Evolutionary conservation across 2,888 invertebrate genomes (phyloP), one percentile per base, ranked within the genome.

Genomic region (Stratiomys singularior): DNA sequence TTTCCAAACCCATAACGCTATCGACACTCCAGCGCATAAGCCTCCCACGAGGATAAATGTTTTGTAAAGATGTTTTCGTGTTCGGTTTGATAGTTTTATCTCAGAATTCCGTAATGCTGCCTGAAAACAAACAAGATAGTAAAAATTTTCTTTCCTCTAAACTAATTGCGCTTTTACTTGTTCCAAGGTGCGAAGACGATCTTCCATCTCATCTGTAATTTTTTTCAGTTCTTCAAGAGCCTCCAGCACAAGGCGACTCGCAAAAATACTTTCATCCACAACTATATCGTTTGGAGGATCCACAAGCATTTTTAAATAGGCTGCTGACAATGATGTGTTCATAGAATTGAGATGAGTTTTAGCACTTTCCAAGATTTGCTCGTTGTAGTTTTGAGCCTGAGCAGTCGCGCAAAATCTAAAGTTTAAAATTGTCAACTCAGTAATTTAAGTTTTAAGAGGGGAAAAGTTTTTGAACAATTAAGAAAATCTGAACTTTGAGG

Each of bases 231-330:
- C 86, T n/a, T 82, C 81, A 1, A 87, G 67, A 0, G 87, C 85
- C 47, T 86, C 84, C n/a, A 86, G 52, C 0, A 86, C 85, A 76
- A 85, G 85, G 63, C 84, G 83, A 76, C 87, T 87, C 0, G 86
- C 86, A 79, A 84, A 87, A n/a, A 82, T 82, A 23, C 84, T 86
- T 13, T 86, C 86, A 3, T 85, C 86, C 0, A 87, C 82, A 5
- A 86, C 77, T n/a, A 85, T 82, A 82, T 87, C 87, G 11, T 85
- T 84, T 0, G 85, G 83, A 3, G 84, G 84, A 80, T 82, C 82
- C 9, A 86, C 80, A 76, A 83, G 82, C 27, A 87, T 78, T 80
- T 86, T 87, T 66, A 86, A 84, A 67, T 86, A 84, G 21, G 86
- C 84, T 18, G 83, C 84, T 0, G 84, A 82, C 37, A 87, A 44